Evolutionary conservation across 2,888 invertebrate species (phyloP).

Genomic region (Mythimna impura): DNA sequence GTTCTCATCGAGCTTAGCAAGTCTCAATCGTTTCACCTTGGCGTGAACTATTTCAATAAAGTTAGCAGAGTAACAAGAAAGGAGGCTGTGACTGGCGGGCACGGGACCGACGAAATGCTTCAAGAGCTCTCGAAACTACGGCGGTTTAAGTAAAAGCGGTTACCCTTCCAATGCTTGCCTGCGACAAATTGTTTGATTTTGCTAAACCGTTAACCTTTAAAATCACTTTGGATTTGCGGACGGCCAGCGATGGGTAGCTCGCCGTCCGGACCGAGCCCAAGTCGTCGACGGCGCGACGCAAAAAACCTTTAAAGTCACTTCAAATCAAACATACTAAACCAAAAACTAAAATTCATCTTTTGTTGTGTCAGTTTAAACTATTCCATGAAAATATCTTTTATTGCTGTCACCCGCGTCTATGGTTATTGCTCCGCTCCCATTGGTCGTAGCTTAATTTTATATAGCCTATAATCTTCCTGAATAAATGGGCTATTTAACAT

Average conservation of each 20-base stretch:
- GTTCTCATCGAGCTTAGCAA: not conserved
- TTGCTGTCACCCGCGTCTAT: no score
- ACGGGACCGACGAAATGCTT: not conserved
- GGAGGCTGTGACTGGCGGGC: not conserved
- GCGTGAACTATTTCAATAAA: conserved; percentile 2
- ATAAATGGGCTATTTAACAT: no score
- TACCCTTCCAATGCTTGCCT: not conserved
- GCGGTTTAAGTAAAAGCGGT: not conserved
- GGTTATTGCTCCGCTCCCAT: no score
- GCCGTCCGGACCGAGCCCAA: no score
- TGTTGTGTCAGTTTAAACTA: no score
- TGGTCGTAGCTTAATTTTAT: no score
- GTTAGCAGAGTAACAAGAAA: not conserved
- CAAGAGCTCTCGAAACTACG: not conserved
- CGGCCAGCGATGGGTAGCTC: no score
- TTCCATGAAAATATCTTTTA: no score
- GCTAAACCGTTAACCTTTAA: not conserved
- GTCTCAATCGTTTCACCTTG: not conserved
- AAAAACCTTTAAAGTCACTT: not conserved
- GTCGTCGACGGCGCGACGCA: no score
- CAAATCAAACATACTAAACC: not conserved
- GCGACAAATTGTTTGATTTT: not conserved
- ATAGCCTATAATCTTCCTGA: no score
- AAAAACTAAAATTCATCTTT: not conserved
- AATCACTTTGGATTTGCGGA: not conserved